Evolutionary conservation across 2,888 invertebrate species (phyloP), one percentile per base, ranked within the genome.

Genomic region (Epinotia nisella): DNA sequence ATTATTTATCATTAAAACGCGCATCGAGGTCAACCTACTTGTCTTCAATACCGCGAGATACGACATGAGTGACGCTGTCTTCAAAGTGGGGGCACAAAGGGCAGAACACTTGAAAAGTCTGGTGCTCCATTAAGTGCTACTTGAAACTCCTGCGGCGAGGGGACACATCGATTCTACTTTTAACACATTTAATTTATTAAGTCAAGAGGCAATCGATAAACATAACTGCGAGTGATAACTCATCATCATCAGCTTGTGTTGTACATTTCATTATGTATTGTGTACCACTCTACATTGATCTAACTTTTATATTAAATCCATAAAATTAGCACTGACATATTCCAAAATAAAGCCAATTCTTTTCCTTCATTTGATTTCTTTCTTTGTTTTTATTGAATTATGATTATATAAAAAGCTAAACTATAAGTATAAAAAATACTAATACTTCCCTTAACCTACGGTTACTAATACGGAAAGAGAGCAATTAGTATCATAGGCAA

Each of bases 51-150:
- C 53, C 74, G 64, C 55, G 70, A 74, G 73, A 76, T 76, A 75
- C 74, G 66, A 76, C 64, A 75, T 60, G 61, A 60, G 59, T 71
- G 58, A 69, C 75, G 76, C 75, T 61, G 76, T 76, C 72, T 75
- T 75, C 77, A 75, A 78, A 81, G 76, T 78, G 73, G 21, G 76
- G 73, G 73, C 70, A 80, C 78, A 83, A 84, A 83, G 78, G 80
- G 78, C 62, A 61, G 51, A 79, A 80, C 78, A 78, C 83, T 84
- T 74, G 76, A 79, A 76, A 82, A 81, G 79, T 78, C 75, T 78
- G 78, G 78, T 75, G 77, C 78, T 81, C 78, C 75, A 78, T 81
- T 78, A 83, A 86, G 83, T 80, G 78, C 78, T 76, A 80, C 84
- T 82, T 78, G 83, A 84, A 82, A 78, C 80, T 78, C 77, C 79